Percentiles rank a stretch among this genome's conserved stretches.
Evolutionary conservation across 2,888 invertebrate genomes (phyloP).

Genomic region (Nebria salina): DNA sequence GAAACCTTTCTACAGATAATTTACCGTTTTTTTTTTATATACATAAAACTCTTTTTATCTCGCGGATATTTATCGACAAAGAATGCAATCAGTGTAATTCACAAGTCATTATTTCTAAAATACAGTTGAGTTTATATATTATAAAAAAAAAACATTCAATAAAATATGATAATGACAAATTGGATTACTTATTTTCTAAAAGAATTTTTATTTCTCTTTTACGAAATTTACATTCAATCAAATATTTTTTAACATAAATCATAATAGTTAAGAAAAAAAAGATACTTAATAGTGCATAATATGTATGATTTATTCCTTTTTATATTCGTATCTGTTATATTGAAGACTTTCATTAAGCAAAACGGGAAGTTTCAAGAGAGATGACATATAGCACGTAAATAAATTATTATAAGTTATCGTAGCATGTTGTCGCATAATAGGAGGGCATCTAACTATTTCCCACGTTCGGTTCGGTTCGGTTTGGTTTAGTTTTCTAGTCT

Average conservation of each 20-base stretch:
- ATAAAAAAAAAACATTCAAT: background rate
- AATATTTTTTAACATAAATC: no score
- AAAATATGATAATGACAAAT: background rate
- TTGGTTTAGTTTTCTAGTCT: conserved; percentile 32
- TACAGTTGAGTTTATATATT: background rate
- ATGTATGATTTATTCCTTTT: no score
- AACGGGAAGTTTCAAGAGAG: background rate
- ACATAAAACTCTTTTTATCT: background rate
- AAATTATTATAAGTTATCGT: conserved; percentile 1
- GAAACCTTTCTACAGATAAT: background rate
- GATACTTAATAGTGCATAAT: no score
- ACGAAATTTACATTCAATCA: no score
- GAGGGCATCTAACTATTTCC: conserved; percentile 17
- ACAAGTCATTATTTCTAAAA: background rate
- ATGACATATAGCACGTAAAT: background rate
- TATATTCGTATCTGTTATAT: no score
- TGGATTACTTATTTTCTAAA: background rate
- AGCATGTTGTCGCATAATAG: background rate
- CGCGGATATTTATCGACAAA: background rate
- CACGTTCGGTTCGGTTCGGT: conserved; percentile 40
- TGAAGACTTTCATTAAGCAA: no score
- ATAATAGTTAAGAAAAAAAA: no score
- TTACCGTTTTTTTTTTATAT: background rate
- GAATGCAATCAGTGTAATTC: background rate
- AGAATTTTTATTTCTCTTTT: no score